phyloP scores from a whole-genome alignment of 2,113 vertebrate genomes.

The Neofelis nebulosa region DNA sequence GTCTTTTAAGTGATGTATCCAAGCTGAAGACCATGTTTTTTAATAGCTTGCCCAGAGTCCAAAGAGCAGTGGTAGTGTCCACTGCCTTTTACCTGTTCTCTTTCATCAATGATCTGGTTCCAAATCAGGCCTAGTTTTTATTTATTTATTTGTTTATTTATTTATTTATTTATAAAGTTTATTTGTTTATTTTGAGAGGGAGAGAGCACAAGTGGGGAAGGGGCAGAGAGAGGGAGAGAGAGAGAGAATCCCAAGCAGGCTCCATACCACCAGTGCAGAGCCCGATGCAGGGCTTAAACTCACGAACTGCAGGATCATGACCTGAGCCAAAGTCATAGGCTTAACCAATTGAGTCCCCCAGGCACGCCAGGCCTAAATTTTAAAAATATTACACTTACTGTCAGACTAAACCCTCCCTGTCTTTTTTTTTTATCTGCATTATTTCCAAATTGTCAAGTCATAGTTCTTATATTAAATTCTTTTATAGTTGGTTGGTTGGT shows the following conservation, averaged over 20 bases:
- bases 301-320: too few species aligned
- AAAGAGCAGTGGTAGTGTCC: rapidly evolving
- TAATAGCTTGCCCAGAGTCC: rapidly evolving
- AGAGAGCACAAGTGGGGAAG: too few species aligned
- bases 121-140: neutral
- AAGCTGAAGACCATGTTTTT: neutral
- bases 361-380: neutral
- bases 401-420: neutral
- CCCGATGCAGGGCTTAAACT: too few species aligned
- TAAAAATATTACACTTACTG: neutral
- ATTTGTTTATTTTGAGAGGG: too few species aligned
- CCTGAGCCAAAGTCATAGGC: too few species aligned
- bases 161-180: too few species aligned
- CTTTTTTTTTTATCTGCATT: neutral
- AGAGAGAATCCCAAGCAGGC: too few species aligned
- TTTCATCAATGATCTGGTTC: neutral
- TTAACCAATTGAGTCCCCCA: too few species aligned
- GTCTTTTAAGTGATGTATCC: neutral
- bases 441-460: neutral
- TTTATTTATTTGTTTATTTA: rapidly evolving
- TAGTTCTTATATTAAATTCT: neutral
- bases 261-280: too few species aligned
- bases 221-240: too few species aligned
- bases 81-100: neutral
- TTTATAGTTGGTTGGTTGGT: neutral